Base-by-base conservation (phyloP, 2,797 vertebrate species). In the Girardinus metallicus region DNA sequence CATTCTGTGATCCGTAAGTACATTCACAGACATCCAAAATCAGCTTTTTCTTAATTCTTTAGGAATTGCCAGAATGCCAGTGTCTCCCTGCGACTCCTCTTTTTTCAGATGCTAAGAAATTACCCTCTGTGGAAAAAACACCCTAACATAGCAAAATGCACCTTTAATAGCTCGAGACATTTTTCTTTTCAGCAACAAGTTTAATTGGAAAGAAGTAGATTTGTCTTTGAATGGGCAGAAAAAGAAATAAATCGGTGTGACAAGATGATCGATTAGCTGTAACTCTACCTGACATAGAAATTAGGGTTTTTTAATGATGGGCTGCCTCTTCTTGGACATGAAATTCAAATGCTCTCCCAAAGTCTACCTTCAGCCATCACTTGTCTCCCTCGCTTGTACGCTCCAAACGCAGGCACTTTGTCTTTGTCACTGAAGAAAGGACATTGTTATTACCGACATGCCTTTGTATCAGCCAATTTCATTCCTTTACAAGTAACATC, bases 401-500 rank as follows among this genome's bases (percentile, higher is more conserved):
- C 95, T 95, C 96, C 95, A 95, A 96, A 97, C 91, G 96, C 96
- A 97, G 96, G 96, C 96, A 97, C 97, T 97, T 97, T 97, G 97
- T 98, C 97, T 98, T 97, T 97, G 97, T 98, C 97, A 98, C 93
- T 86, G 87, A 93, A 94, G 96, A 97, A 96, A 97, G 96, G 97
- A 97, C 97, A 97, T 97, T 97, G 96, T 97, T 97, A 97, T 97
- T 97, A 97, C 96, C 95, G 96, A 97, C 97, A 96, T 96, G 96
- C 96, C 96, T 97, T 97, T 97, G 97, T 97, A 97, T 97, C 97
- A 97, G 96, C 97, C 96, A 96, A 96, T 97, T 96, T 96, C 95
- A 95, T 96, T 97, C 96, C 96, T 96, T 96, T 96, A 96, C 96
- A 96, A 96, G 96, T 97, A 96, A 97, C 97, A 97, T 97, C 96